Evolutionary conservation across 1,140 invertebrate genomes (phyloP), one percentile per base, ranked within the genome.

Genomic region (Cydia pomonella): DNA sequence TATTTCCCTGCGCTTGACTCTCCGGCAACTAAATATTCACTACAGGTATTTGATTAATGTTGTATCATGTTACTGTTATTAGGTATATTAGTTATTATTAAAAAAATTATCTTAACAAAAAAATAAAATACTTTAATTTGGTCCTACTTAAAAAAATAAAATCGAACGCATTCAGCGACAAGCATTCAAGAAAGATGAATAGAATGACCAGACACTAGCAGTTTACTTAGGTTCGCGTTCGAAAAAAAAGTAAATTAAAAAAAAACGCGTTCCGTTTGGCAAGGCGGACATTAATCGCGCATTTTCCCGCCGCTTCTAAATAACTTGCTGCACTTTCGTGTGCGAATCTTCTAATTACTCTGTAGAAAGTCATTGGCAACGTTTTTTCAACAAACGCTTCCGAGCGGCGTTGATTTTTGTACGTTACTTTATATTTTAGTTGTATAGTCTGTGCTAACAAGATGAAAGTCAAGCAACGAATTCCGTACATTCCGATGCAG

Each of bases 301-400:
- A 85, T 86, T 84, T 86, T 76, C 73, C 50, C 53, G 62, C 16
- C 75, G 72, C 75, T 78, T 78, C 81, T 84, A 85, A 86, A 87
- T 86, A 85, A 81, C 81, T 84, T 75, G 74, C 75, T 83, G 84
- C 84, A 86, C 82, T 91, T 87, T 91, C 90, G 90, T 92, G 89
- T 89, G 79, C 82, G 85, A 87, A 91, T 91, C 87, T 87, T 89
- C 85, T 88, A 90, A 92, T 92, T 90, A 82, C 80, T 80, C 73
- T 29, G 83, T 90, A 90, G 90, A 92, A 92, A 92, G 90, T 88
- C 79, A 75, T 73, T 13, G 79, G 80, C 80, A 74, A 80, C 84
- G 86, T 85, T 87, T 87, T 80, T 83, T 81, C 76, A 80, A 78
- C 77, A 81, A 79, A 79, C 83, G 75, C 78, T 83, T 80, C 80